A percentile compares a stretch with the other conserved stretches of the same genome.
phyloP scores from a whole-genome alignment of 1,140 invertebrate genomes.

The Idris sp. region DNA sequence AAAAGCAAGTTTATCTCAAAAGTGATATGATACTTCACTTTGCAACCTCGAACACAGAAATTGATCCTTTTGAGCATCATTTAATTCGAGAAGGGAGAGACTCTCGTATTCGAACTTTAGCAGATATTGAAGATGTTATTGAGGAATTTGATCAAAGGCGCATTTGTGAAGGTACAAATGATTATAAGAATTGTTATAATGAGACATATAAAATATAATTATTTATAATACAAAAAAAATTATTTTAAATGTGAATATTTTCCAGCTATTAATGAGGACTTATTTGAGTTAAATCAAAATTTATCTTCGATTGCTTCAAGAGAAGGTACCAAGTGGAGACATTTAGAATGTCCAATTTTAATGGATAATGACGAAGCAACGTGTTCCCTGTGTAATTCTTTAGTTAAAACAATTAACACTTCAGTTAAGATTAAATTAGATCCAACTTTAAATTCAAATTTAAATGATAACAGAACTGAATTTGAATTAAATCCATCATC shows the following conservation, averaged over 20 bases:
- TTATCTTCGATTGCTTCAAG: conserved; percentile 54
- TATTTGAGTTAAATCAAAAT: conserved; percentile 49
- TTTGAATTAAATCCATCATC: conserved; percentile 30
- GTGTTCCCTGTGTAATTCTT: conserved; percentile 69
- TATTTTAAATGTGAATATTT: no score
- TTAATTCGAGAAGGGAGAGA: conserved; percentile 65
- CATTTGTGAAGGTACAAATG: conserved; percentile 74
- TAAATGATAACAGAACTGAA: no score
- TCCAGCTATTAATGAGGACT: conserved; percentile 35
- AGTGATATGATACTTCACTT: conserved; percentile 73
- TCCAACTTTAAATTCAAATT: no score
- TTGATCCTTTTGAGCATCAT: conserved; percentile 68
- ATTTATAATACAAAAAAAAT: no score
- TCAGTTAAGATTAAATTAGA: no score
- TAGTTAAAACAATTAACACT: no score
- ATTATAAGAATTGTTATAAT: no score
- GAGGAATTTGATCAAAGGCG: conserved; percentile 71
- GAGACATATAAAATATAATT: no score
- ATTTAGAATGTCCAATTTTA: conserved; percentile 69
- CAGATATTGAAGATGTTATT: conserved; percentile 72
- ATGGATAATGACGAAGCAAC: conserved; percentile 62
- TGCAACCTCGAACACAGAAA: conserved; percentile 66
- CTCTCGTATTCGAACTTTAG: conserved; percentile 59
- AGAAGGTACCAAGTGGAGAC: conserved; percentile 72
- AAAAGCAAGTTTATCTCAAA: conserved; percentile 73